These are phyloP conservation scores for Pelagia noctiluca DNA, from an alignment of 30 jellyfish, hydroid and myxozoan genomes.

Conservation along the genomic window DNA sequence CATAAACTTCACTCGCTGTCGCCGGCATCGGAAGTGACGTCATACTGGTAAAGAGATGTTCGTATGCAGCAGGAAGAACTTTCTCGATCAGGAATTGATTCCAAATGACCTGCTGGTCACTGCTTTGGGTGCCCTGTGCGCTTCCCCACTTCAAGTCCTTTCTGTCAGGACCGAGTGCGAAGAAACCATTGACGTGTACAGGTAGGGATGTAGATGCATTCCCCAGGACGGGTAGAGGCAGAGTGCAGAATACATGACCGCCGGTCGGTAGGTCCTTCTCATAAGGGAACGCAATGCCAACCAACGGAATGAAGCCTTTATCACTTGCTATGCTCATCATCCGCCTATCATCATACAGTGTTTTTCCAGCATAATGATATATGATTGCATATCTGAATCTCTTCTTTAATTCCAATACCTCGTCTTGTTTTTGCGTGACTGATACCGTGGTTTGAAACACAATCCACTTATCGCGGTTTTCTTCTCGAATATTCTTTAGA, in stretches of 20 bases:
- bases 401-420: background rate
- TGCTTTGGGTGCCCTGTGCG: slow-evolving; percentile 20
- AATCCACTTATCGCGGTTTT: background rate
- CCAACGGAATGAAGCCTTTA: slow-evolving; percentile 65
- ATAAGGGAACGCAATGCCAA: slow-evolving; percentile 55
- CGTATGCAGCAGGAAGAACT: slow-evolving; percentile 65
- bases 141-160: slow-evolving; percentile 83
- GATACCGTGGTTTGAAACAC: slow-evolving; percentile 28
- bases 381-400: background rate
- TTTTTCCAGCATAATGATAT: slow-evolving; percentile 35
- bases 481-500: background rate
- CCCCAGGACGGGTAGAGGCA: slow-evolving; percentile 75
- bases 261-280: slow-evolving; percentile 24
- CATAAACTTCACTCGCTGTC: slow-evolving; percentile 28
- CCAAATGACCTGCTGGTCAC: slow-evolving; percentile 71
- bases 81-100: slow-evolving; percentile 52
- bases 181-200: slow-evolving; percentile 88
- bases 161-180: slow-evolving; percentile 86
- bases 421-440: background rate
- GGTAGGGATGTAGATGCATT: slow-evolving; percentile 75
- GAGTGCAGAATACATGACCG: slow-evolving; percentile 83
- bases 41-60: slow-evolving; percentile 27
- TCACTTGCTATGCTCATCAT: slow-evolving; percentile 33
- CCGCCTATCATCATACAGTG: slow-evolving; percentile 20
- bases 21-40: background rate